Base-by-base conservation (phyloP, 2,888 invertebrate species). In the Drosophila pegasa region DNA sequence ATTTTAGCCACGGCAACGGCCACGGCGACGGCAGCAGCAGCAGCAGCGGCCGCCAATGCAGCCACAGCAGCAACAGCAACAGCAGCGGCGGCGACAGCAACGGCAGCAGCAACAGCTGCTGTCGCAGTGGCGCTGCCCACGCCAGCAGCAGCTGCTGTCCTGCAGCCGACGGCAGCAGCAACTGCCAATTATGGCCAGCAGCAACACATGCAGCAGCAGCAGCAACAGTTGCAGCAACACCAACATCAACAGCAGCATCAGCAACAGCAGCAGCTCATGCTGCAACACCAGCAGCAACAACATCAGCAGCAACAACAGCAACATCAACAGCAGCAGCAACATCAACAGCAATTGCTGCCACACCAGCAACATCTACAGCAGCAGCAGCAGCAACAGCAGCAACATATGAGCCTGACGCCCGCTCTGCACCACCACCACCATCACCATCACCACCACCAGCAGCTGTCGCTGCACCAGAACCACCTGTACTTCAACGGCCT, bases 1-100 rank as follows among this genome's bases (percentile, higher is more conserved):
- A 90, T 91, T 76, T 77, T 91, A 82, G 89, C 91, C 48, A 89
- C 91, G 64, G 91, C 91, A 59, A 89, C 91, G 35, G 89, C 88
- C 20, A 87, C 85, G 58, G 89, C 89, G 18, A 76, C 86, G n/a
- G 83, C 87, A 51, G 54, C 43, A n/a, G 43, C 43, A 16, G 43
- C 41, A 43, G 41, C 43, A 9, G 35, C 88, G 41, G 83, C 90
- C 31, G 78, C 90, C 54, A 75, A 91, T 50, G 71, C 89, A 67
- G 74, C 89, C 40, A 74, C 90, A 9, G 43, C n/a, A n/a, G n/a
- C n/a, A n/a, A 8, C 43, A 10, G 16, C 25, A 48, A 61, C 89
- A 51, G 70, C 90, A 67, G 64, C 88, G 31, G 50, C 90, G 54
- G 64, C 89, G 47, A 54, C 78, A 68, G 57, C 81, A 72, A 27